Percentiles rank a stretch among this genome's conserved stretches.
Evolutionary conservation across 1,140 invertebrate genomes (phyloP).

Genomic region (Penaeus japonicus): DNA sequence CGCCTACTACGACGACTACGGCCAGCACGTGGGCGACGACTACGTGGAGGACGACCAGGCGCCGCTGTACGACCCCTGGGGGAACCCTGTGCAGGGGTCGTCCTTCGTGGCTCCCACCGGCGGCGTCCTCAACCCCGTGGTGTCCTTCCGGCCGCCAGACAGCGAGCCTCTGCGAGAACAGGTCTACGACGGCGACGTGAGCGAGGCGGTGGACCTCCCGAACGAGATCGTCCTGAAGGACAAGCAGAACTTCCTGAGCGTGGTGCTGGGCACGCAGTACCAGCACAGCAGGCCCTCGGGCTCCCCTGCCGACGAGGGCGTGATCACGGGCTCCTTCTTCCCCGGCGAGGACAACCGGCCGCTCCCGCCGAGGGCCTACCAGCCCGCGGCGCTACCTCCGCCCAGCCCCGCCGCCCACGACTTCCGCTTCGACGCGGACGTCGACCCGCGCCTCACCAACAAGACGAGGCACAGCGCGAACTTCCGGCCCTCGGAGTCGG

Average conservation of each 20-base stretch:
- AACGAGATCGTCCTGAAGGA: constrained; percentile 23
- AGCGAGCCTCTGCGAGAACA: not conserved
- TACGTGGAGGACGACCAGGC: not conserved
- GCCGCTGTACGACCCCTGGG: not conserved
- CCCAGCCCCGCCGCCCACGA: not conserved
- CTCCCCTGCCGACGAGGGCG: not conserved
- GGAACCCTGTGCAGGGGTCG: not conserved
- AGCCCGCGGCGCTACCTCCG: not conserved
- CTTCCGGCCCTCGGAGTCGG: not conserved
- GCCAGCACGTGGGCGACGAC: not conserved
- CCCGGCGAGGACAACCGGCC: not conserved
- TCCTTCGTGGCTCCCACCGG: not conserved
- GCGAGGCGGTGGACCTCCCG: not conserved
- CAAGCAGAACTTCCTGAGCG: constrained; percentile 10
- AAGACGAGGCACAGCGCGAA: no score
- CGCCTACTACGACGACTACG: constrained; percentile 16
- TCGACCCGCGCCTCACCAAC: not conserved
- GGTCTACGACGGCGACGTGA: not conserved
- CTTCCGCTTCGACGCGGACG: not conserved
- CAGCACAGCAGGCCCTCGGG: not conserved
- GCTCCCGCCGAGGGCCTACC: not conserved
- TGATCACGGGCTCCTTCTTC: not conserved
- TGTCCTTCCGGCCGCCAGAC: not conserved
- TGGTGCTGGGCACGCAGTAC: constrained; percentile 18
- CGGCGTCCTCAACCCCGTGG: not conserved